phyloP scores from a whole-genome alignment of 2,113 vertebrate genomes.

The Ctenomys sociabilis region DNA sequence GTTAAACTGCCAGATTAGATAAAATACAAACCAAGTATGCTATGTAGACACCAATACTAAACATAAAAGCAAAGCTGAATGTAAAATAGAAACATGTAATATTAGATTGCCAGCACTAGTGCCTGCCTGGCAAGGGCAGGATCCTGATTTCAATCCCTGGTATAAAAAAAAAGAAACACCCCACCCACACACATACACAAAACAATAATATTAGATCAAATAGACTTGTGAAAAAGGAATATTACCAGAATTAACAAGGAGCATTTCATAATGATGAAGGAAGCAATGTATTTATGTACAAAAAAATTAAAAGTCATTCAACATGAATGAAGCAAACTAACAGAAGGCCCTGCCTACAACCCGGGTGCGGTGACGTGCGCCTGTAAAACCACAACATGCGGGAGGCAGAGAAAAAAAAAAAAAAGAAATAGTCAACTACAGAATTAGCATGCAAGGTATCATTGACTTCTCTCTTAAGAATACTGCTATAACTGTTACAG shows the following conservation, averaged over 20 bases:
- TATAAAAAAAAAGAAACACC: no score
- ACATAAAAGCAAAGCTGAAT: constrained; percentile 1
- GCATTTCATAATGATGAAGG: neutral
- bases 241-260: neutral
- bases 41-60: constrained; percentile 20
- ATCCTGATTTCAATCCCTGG: no score
- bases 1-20: neutral
- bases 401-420: no score
- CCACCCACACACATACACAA: neutral
- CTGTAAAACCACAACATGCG: no score
- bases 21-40: neutral
- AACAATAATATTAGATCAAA: neutral
- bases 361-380: no score
- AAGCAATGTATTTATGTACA: neutral
- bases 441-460: neutral
- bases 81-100: neutral
- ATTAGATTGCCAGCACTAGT: no score
- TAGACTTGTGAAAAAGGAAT: neutral
- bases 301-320: neutral
- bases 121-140: no score
- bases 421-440: neutral
- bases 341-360: no score
- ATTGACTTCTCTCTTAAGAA: neutral
- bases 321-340: neutral
- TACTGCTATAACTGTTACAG: neutral